Evolutionary conservation across 2,113 vertebrate genomes (phyloP), one percentile per base, ranked within the genome.

Genomic region (Myiozetetes cayanensis): DNA sequence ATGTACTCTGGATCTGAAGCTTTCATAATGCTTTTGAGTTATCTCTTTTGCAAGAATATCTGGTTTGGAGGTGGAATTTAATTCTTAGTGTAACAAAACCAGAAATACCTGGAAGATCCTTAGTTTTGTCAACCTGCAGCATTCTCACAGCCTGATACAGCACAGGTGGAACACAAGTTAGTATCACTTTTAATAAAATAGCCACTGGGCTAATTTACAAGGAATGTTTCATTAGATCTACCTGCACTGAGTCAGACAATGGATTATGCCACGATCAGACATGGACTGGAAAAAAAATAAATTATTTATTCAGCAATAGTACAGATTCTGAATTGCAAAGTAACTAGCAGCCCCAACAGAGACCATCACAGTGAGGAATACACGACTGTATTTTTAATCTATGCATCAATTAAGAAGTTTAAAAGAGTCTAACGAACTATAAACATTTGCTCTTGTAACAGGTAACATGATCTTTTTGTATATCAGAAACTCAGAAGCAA

Each of bases 21-120:
- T 83, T 93, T 88, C 41, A 19, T 81, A 80, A 90, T 67, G 73
- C 63, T 95, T 74, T 30, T 1, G 8, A 79, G 85, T 94, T 90
- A 94, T 71, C 35, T 35, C 46, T 92, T 95, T 96, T 97, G 74
- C 71, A 93, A 91, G 75, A 95, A 93, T 84, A 92, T 93, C 79
- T 89, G 80, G 27, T 53, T 92, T 82, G 75, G 67, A 21, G 43
- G 84, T 62, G 50, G 80, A 82, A 89, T 95, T 95, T 87, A 87
- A 89, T 89, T 95, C 73, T 52, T 72, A 66, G 20, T 74, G 14
- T 41, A 65, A 96, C 5, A 47, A 89, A 86, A 95, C 39, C 76
- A 90, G 76, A 84, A 85, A 49, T 85, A 90, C 20, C 46, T 63
- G 55, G 61, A 83, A 62, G 61, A 73, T 65, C 71, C 56, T 50